Percentiles rank a stretch among this genome's conserved stretches.
Evolutionary conservation across 2,797 vertebrate species (phyloP).

Genomic region (Malacoraja senta): DNA sequence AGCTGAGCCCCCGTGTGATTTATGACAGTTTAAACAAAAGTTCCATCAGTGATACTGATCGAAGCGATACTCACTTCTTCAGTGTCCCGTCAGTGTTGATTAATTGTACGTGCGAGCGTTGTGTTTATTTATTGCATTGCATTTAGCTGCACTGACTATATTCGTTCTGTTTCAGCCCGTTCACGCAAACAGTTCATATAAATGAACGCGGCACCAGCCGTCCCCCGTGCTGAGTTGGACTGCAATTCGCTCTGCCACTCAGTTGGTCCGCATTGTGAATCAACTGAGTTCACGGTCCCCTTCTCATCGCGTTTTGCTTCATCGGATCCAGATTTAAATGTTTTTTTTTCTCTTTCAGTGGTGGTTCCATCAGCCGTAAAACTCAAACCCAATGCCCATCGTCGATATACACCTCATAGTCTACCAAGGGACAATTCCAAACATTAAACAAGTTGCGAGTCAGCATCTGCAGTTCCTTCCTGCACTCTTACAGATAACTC

Average conservation of each 20-base stretch:
- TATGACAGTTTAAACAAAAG: not conserved
- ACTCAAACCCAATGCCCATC: not conserved
- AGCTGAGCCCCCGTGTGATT: not conserved
- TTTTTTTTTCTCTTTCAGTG: not conserved
- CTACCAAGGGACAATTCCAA: not conserved
- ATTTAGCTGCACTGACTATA: not conserved
- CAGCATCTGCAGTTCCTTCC: no score
- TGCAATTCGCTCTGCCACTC: not conserved
- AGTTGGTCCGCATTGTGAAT: not conserved
- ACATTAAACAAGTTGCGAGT: not conserved
- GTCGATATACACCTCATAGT: not conserved
- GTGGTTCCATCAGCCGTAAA: not conserved
- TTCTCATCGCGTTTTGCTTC: not conserved
- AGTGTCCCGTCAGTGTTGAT: not conserved
- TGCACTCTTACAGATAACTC: no score
- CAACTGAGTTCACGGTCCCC: not conserved
- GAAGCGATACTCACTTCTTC: not conserved
- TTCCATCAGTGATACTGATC: not conserved
- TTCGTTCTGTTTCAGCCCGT: not conserved
- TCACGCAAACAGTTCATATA: not conserved
- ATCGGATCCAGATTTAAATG: not conserved
- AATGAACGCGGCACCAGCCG: not conserved
- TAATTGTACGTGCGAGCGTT: not conserved
- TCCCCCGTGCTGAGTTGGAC: not conserved
- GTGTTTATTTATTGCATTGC: no score